Conservation (phyloP, 64 coral and sea anemone species). For the Astreopora myriophthalma region DNA sequence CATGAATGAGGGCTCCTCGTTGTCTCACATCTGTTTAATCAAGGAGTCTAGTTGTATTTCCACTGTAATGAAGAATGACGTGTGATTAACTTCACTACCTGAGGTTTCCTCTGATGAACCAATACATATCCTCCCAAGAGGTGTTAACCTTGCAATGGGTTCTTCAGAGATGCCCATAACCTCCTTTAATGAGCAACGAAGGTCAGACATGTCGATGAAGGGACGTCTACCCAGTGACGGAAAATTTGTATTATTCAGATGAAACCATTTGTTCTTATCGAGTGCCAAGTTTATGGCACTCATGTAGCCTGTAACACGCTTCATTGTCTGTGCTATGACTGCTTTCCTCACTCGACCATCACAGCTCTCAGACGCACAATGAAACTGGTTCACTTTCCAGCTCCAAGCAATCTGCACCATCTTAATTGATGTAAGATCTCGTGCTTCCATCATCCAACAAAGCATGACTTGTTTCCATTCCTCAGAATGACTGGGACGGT, state of each 20-base stretch:
- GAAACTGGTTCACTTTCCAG: too few species aligned
- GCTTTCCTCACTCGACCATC: neutral
- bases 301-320: neutral
- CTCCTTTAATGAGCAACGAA: neutral
- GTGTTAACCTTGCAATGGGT: neutral
- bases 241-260: neutral
- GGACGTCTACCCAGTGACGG: neutral
- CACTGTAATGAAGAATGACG: neutral
- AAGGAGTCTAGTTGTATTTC: neutral
- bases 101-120: neutral
- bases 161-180: neutral
- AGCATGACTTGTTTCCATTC: too few species aligned
- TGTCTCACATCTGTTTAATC: neutral
- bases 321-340: neutral
- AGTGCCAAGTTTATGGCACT: neutral
- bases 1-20: neutral
- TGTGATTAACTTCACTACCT: neutral
- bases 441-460: too few species aligned
- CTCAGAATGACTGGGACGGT: too few species aligned
- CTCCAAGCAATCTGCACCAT: too few species aligned
- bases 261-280: neutral
- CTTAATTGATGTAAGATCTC: too few species aligned
- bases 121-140: neutral
- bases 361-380: too few species aligned
- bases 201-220: neutral